Evolutionary conservation across 2,888 invertebrate species (phyloP), one percentile per base, ranked within the genome.

Genomic region (Synanthedon andrenaeformis): DNA sequence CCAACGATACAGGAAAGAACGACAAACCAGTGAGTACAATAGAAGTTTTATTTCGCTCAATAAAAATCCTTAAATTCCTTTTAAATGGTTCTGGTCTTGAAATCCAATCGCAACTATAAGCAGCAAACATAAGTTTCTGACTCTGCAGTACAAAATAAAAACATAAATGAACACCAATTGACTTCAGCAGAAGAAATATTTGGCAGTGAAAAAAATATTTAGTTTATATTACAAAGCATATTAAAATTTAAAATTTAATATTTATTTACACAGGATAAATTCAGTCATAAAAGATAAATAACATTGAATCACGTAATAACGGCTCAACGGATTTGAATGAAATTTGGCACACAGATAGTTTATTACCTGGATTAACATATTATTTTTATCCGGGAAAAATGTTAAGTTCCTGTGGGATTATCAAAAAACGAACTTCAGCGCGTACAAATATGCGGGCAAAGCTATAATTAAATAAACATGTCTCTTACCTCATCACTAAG

Each of bases 401-500:
- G 4, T 23, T 23, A 23, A 4, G 19, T 23, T 23, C 17, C 19
- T 23, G 19, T 23, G 19, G 19, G 4, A 23, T 23, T 23, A 4
- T 23, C 23, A 5, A 23, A 23, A 23, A 23, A 23, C 1, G 5
- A 23, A 23, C 4, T 23, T 23, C 23, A 23, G 5, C 5, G 23
- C 23, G 5, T 5, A 23, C 23, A 23, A 23, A 23, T 4, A 5
- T 5, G 5, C 1, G 5, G 23, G 23, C 23, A 23, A 23, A 23
- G 23, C 23, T 23, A 23, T 23, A 4, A 5, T 0, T 23, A 23
- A 23, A 23, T 4, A 51, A 51, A 48, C 10, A 53, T 12, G 41
- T 53, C 59, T 53, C 59, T 57, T 52, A 66, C 66, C 59, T 61
- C 59, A 14, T 60, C 56, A 23, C 52, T 56, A n/a, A 66, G 52